Conservation (phyloP, 2,888 invertebrate genomes). For the Tetramorium bicarinatum region DNA sequence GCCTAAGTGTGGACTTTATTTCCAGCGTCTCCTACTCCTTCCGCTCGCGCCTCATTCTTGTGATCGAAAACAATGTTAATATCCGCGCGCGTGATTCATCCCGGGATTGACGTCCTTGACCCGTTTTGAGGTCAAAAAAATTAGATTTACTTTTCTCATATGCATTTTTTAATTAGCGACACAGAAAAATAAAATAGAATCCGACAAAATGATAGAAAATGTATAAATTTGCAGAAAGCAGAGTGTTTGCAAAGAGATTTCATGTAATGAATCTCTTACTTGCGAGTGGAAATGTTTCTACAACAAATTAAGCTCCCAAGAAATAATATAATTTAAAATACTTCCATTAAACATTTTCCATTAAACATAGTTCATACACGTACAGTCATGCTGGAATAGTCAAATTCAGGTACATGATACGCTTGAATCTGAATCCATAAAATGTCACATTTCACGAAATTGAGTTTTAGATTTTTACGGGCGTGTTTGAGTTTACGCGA, state of each 20-base stretch:
- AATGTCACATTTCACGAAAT: neutral
- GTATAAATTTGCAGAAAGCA: neutral
- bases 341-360: no score
- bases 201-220: neutral
- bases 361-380: neutral
- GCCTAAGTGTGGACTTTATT: constrained; percentile 52
- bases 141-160: neutral
- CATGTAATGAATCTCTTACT: neutral
- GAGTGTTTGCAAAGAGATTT: neutral
- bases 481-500: constrained; percentile 15
- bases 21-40: constrained; percentile 42
- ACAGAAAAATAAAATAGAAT: neutral
- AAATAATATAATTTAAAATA: neutral
- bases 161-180: neutral
- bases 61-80: constrained; percentile 46
- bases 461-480: constrained; percentile 11
- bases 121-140: neutral
- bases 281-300: neutral
- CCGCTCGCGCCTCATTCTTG: constrained; percentile 26
- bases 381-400: neutral
- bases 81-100: constrained; percentile 38
- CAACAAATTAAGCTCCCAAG: neutral
- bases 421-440: neutral
- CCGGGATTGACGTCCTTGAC: constrained; percentile 20
- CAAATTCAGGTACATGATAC: neutral